Percentiles rank a stretch among this genome's conserved stretches.
Evolutionary conservation across 2,888 invertebrate species (phyloP).

Genomic region (Lordiphosa andalusiaca): DNA sequence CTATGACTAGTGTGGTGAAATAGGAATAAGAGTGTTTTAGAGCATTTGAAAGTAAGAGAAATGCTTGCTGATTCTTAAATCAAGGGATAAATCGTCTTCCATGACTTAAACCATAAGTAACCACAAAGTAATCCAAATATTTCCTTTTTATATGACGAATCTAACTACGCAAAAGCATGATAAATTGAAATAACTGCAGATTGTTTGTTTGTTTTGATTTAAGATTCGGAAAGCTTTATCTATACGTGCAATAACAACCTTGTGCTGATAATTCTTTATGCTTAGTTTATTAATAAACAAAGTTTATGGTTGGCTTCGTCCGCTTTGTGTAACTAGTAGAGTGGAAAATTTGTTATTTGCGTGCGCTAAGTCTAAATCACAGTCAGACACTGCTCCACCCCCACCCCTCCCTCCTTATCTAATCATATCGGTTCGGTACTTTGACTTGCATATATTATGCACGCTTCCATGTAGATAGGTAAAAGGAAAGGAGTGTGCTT

Average conservation of each 20-base stretch:
- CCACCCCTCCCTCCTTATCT: conserved; percentile 21
- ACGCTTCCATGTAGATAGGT: conserved; percentile 1
- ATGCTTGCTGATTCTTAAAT: no score
- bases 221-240: conserved; percentile 16
- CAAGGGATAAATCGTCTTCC: no score
- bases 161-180: conserved; percentile 2
- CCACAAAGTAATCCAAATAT: not conserved
- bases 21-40: no score
- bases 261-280: conserved; percentile 20
- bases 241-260: conserved; percentile 7
- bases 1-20: no score
- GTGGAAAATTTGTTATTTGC: conserved; percentile 34
- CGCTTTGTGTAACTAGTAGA: conserved; percentile 17
- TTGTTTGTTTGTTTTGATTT: conserved; percentile 23
- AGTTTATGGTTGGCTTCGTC: not conserved
- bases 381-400: conserved; percentile 2
- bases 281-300: conserved; percentile 18
- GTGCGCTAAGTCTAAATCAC: conserved; percentile 2
- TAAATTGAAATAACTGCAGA: conserved; percentile 8
- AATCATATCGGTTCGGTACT: conserved; percentile 18
- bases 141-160: no score
- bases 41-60: no score
- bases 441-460: conserved; percentile 15
- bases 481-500: not conserved
- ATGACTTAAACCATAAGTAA: not conserved